Evolutionary conservation across 2,888 invertebrate genomes (phyloP).

Genomic region (Eupithecia dodoneata): DNA sequence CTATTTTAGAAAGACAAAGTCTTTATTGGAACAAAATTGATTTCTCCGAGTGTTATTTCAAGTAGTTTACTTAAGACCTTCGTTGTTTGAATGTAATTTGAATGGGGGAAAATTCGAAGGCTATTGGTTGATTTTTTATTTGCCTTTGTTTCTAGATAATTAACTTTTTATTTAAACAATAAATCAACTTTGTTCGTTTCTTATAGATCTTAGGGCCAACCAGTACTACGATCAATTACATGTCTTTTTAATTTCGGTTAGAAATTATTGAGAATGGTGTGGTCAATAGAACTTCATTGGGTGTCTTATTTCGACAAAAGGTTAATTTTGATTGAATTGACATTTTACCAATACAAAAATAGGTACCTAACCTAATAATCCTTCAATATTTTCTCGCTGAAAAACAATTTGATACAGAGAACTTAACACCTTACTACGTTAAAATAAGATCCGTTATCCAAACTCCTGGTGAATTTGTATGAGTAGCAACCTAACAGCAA

Average conservation of each 20-base stretch:
- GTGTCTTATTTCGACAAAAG: no score
- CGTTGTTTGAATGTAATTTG: not conserved
- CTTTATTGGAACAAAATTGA: slow-evolving; percentile 27
- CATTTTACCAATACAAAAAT: not conserved
- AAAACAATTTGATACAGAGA: slow-evolving; percentile 36
- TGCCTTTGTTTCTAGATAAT: slow-evolving; percentile 3
- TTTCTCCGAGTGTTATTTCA: slow-evolving; percentile 28
- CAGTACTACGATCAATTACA: not conserved
- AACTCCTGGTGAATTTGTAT: slow-evolving; percentile 59
- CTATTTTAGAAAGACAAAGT: slow-evolving; percentile 42
- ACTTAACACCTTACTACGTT: slow-evolving; percentile 34
- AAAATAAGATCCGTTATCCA: slow-evolving; percentile 61
- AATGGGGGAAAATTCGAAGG: not conserved
- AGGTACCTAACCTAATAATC: not conserved
- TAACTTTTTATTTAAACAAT: not conserved
- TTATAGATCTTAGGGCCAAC: not conserved
- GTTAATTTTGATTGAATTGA: no score
- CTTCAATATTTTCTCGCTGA: slow-evolving; percentile 23
- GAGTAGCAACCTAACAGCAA: slow-evolving; percentile 55
- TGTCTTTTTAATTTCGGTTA: not conserved
- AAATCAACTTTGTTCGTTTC: not conserved
- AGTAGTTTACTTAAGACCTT: slow-evolving; percentile 23
- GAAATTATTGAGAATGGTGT: not conserved
- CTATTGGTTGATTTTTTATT: not conserved
- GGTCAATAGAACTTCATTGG: no score